Evolutionary conservation across 2,888 invertebrate species (phyloP).

Genomic region (Agelastica alni): DNA sequence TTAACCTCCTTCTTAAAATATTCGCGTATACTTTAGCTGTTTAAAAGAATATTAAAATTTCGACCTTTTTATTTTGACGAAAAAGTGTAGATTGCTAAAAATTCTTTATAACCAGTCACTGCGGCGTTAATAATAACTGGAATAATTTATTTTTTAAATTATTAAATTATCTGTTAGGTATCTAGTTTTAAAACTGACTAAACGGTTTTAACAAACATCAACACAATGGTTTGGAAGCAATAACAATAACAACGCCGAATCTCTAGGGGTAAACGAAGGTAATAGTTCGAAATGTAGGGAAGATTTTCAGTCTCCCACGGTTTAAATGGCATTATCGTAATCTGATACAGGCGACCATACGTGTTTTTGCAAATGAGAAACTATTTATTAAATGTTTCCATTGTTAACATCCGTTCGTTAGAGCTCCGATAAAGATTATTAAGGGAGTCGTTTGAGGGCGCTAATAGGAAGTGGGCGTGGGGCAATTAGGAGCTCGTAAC

Average conservation of each 20-base stretch:
- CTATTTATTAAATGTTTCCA: constrained; percentile 52
- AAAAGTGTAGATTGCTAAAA: too few relatives aligned
- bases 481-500: constrained; percentile 30
- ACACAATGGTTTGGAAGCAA: background rate
- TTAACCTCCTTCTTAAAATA: too few relatives aligned
- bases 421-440: constrained; percentile 32
- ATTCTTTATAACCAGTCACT: too few relatives aligned
- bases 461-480: constrained; percentile 28
- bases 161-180: too few relatives aligned
- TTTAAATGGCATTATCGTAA: constrained; percentile 52
- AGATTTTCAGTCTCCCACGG: constrained; percentile 47
- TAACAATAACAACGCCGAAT: constrained; percentile 48
- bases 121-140: too few relatives aligned
- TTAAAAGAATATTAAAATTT: too few relatives aligned
- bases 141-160: too few relatives aligned
- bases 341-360: constrained; percentile 54
- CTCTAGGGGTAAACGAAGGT: constrained; percentile 33
- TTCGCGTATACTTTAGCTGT: too few relatives aligned
- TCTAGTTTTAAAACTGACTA: too few relatives aligned
- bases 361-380: constrained; percentile 56
- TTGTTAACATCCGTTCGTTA: constrained; percentile 39
- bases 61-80: too few relatives aligned
- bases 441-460: constrained; percentile 24
- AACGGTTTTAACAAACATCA: background rate
- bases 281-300: constrained; percentile 28